Evolutionary conservation across 2,113 vertebrate species (phyloP).

Genomic region (Tyto alba): DNA sequence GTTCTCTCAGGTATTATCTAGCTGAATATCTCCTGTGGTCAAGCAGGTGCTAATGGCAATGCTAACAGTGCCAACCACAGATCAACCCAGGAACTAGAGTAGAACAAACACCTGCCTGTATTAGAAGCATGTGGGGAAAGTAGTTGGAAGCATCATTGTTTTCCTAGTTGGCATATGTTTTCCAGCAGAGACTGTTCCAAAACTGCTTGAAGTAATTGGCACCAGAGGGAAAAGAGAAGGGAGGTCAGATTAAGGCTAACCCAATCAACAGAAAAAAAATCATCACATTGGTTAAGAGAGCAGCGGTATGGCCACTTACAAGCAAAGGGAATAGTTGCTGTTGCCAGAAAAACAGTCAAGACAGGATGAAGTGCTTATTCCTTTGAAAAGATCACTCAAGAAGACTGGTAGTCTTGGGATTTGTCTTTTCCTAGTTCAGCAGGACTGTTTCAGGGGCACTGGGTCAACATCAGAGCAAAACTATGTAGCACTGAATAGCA

Average conservation of each 20-base stretch:
- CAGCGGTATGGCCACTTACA: neutral
- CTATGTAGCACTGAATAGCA: neutral
- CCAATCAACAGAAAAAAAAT: neutral
- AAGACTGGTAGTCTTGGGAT: neutral
- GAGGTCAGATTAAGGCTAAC: neutral
- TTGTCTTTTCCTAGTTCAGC: neutral
- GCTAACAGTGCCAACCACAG: neutral
- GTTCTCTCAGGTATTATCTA: neutral
- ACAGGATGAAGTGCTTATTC: neutral
- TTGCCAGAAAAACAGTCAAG: neutral
- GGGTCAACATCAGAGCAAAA: neutral
- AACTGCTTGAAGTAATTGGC: slow-evolving; percentile 18
- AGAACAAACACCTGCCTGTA: neutral
- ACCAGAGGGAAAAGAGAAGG: slow-evolving; percentile 27
- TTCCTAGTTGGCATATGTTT: neutral
- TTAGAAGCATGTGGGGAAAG: neutral
- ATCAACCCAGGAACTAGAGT: neutral
- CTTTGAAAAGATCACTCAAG: neutral
- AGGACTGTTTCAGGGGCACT: neutral
- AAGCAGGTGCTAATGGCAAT: neutral
- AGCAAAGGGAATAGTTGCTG: neutral
- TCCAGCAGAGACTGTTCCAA: neutral
- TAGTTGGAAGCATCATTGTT: neutral
- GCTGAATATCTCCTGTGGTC: neutral
- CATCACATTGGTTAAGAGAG: neutral